Percentiles rank a stretch among this genome's conserved stretches.
Conservation (phyloP, 2,797 vertebrate genomes). For the Hydrophis major region DNA sequence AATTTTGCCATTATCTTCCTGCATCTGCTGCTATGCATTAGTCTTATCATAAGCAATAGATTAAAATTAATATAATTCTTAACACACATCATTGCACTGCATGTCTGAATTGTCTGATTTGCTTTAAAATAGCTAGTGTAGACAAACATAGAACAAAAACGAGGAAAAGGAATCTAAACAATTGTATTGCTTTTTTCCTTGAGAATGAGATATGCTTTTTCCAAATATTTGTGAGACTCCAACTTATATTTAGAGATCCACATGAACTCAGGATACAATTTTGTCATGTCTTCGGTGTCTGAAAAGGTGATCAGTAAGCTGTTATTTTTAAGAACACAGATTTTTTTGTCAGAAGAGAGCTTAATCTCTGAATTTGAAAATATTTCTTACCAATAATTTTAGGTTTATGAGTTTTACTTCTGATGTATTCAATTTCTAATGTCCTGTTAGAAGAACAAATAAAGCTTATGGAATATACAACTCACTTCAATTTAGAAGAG, state of each 20-base stretch:
- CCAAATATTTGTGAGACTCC: not conserved
- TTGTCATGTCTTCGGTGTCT: not conserved
- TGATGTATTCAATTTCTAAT: not conserved
- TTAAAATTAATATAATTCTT: not conserved
- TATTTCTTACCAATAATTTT: not conserved
- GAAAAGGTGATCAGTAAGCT: not conserved
- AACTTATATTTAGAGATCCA: not conserved
- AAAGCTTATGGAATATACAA: too few species aligned
- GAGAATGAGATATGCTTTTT: not conserved
- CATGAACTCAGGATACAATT: not conserved
- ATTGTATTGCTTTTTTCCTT: not conserved
- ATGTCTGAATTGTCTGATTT: not conserved
- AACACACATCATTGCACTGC: conserved; percentile 19
- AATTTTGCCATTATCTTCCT: conserved; percentile 27
- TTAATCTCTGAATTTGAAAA: not conserved
- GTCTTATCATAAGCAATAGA: conserved; percentile 16
- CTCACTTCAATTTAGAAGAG: not conserved
- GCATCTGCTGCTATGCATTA: conserved; percentile 28
- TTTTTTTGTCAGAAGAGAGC: not conserved
- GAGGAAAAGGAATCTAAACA: too few species aligned
- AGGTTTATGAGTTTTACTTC: not conserved
- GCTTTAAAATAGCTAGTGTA: not conserved
- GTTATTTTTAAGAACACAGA: not conserved
- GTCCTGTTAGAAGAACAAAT: too few species aligned
- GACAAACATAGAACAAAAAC: not conserved